Evolutionary conservation across 2,113 vertebrate species (phyloP).

Genomic region (Rhizomys pruinosus): DNA sequence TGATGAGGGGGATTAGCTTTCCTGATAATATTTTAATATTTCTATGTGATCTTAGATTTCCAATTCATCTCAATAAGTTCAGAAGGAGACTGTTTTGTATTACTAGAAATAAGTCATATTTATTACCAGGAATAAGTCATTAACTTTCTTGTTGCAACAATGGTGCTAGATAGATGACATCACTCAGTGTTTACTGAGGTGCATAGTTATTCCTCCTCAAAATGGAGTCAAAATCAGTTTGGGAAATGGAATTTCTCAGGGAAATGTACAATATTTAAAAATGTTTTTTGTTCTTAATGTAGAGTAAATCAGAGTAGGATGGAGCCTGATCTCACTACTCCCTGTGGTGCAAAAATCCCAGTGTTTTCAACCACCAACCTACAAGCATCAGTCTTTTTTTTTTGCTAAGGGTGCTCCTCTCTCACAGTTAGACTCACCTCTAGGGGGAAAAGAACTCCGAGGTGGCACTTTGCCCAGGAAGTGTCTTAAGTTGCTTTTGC

Average conservation of each 20-base stretch:
- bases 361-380: not conserved
- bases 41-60: no score
- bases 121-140: not conserved
- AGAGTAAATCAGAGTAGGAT: not conserved
- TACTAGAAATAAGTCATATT: not conserved
- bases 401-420: no score
- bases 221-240: not conserved
- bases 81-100: not conserved
- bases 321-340: not conserved
- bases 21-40: not conserved
- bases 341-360: not conserved
- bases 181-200: not conserved
- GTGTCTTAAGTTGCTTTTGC: not conserved
- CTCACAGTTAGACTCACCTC: not conserved
- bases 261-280: not conserved
- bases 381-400: not conserved
- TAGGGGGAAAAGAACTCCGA: not conserved
- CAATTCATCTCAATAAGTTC: not conserved
- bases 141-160: not conserved
- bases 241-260: not conserved
- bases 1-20: not conserved
- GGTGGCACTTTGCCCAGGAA: not conserved
- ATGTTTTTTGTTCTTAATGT: not conserved
- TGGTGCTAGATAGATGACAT: not conserved
- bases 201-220: not conserved